Base-by-base conservation (phyloP, 2,888 invertebrate genomes). In the Cordilura impudica region DNA sequence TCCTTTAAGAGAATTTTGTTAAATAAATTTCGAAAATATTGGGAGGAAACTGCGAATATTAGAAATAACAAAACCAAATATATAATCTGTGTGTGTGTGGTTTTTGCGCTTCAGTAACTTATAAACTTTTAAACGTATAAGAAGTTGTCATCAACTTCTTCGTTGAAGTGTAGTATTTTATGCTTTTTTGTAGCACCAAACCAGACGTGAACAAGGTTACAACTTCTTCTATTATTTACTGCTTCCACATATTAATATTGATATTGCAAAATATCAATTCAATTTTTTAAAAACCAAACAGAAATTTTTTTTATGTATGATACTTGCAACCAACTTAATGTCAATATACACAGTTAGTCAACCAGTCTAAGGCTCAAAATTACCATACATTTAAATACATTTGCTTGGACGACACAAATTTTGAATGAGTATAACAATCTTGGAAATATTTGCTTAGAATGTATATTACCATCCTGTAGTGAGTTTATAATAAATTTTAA, bases 271-370 rank as follows among this genome's bases (percentile, higher is more conserved):
- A n/a, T n/a, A n/a, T n/a, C n/a, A n/a, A n/a, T n/a, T n/a, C n/a
- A n/a, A n/a, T n/a, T n/a, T n/a, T n/a, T n/a, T n/a, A n/a, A n/a
- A n/a, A n/a, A n/a, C n/a, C n/a, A n/a, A n/a, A n/a, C n/a, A 39
- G 3, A 51, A 67, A 78, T 78, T 63, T 67, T n/a, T n/a, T n/a
- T n/a, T n/a, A n/a, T n/a, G n/a, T n/a, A 72, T 72, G 67, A 54
- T 49, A 31, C 31, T 49, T n/a, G n/a, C 4, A 2, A 29, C 61
- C 49, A 60, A 77, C 71, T 23, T 12, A 61, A 71, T 21, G 47
- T 67, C 39, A 61, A 21, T 49, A 53, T 60, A 45, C 66, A 35
- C 29, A 72, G 67, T 51, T 29, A 54, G 53, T 16, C 5, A 14
- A 45, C 14, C 10, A 35, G 14, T 43, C 14, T 31, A 2, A 5